Evolutionary conservation across 2,113 vertebrate species (phyloP).

Genomic region (Euleptes europaea): DNA sequence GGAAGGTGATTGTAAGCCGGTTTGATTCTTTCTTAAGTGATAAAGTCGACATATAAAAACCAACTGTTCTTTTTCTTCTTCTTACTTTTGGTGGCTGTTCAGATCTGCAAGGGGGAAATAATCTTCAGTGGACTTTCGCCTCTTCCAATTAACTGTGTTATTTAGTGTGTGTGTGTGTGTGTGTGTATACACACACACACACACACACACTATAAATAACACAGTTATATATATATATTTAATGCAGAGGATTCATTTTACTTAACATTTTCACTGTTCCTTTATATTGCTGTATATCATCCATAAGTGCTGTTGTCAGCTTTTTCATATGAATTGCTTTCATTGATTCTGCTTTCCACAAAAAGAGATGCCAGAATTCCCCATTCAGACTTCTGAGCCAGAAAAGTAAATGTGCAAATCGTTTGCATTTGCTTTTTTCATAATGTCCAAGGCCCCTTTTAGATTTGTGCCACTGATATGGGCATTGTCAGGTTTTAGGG

Average conservation of each 20-base stretch:
- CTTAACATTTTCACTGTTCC: not conserved
- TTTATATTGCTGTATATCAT: not conserved
- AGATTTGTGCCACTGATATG: too few relatives aligned
- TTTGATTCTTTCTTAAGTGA: too few relatives aligned
- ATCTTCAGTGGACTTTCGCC: not conserved
- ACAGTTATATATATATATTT: not conserved
- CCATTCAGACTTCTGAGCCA: not conserved
- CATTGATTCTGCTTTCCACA: not conserved
- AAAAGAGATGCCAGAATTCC: not conserved
- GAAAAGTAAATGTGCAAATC: not conserved
- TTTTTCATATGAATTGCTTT: conserved; percentile 4
- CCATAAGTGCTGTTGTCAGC: not conserved
- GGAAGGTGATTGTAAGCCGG: too few relatives aligned
- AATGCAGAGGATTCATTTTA: not conserved
- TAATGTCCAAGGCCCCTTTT: not conserved
- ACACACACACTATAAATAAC: too few relatives aligned
- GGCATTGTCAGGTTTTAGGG: too few relatives aligned
- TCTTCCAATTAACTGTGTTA: not conserved
- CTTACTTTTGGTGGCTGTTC: not conserved
- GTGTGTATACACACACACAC: too few relatives aligned
- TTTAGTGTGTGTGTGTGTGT: too few relatives aligned
- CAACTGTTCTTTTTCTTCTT: not conserved
- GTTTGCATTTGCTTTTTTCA: not conserved
- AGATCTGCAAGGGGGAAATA: not conserved
- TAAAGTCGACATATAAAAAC: too few relatives aligned